phyloP scores from a whole-genome alignment of 92 coral and sea anemone genomes.

The Phymanthus crucifer region DNA sequence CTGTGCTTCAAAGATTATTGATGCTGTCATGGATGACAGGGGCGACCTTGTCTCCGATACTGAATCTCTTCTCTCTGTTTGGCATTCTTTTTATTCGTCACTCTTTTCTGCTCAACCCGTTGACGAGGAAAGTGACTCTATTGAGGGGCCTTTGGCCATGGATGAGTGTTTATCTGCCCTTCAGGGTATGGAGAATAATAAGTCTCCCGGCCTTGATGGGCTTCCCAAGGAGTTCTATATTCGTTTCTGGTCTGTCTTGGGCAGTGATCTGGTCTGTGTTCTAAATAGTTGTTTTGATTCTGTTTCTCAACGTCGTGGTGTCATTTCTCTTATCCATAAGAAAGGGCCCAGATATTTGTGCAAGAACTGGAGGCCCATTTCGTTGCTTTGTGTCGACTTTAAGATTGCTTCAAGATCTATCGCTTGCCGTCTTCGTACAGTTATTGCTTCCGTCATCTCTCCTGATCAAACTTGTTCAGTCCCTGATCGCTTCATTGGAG shows the following conservation, averaged over 20 bases:
- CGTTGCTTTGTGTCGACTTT: too few species aligned
- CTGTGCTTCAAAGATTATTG: not conserved
- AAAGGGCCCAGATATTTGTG: too few species aligned
- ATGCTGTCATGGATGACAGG: not conserved
- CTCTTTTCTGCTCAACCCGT: not conserved
- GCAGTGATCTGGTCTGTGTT: not conserved
- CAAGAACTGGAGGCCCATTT: too few species aligned
- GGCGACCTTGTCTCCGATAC: not conserved
- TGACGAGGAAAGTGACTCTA: not conserved
- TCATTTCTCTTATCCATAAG: not conserved
- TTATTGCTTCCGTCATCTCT: too few species aligned
- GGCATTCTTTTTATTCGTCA: not conserved
- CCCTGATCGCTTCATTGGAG: slow-evolving; percentile 49
- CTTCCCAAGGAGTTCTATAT: not conserved
- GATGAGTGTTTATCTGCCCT: not conserved
- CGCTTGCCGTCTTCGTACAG: too few species aligned
- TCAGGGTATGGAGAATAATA: not conserved
- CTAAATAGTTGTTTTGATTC: not conserved
- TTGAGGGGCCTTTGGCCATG: not conserved
- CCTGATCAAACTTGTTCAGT: slow-evolving; percentile 33
- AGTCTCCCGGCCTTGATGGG: not conserved
- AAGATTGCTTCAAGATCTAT: too few species aligned
- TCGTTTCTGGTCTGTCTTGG: not conserved
- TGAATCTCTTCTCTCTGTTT: not conserved
- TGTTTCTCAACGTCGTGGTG: not conserved